Evolutionary conservation across 2,113 vertebrate genomes (phyloP), one percentile per base, ranked within the genome.

Genomic region (Mobula birostris): DNA sequence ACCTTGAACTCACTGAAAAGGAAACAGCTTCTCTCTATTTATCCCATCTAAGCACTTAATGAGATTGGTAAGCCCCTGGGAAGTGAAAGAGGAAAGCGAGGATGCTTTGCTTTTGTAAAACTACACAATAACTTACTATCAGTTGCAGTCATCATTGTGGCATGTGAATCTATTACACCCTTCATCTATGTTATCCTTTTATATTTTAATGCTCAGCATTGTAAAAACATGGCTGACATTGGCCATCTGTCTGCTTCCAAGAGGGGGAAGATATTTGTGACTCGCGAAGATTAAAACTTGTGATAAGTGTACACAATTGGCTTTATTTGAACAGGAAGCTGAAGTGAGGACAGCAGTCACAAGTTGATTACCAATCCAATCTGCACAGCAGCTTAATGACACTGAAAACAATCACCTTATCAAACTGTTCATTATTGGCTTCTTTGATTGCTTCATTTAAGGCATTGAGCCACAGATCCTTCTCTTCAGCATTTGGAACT

Each of bases 401-500:
- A 72, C 1, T 48, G 66, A 74, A 48, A 72, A 74, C 90, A 93
- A 74, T 94, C 96, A 99, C 99, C 98, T 99, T 98, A 95, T 99
- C 98, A 85, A 99, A 98, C 61, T 98, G 93, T 96, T 98, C 98
- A 96, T 99, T 99, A 96, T 99, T 99, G 94, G 98, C 98, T 95
- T 97, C 96, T 94, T 95, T 97, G 96, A 99, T 99, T 68, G 97
- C 98, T 94, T 99, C 98, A 56, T 97, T 97, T 94, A 99, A 96
- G 61, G 98, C 98, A 96, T 98, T 98, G 95, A 99, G 99, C 99
- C 99, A 99, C 0, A 97, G 97, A 6, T 99, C 98, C 95, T 98
- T 99, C 95, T 99, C 98, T 94, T 99, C 98, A 72, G 94, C 96
- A 77, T 95, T 97, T 94, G 96, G 95, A 95, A 97, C 97, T 95